phyloP scores from a whole-genome alignment of 2,113 vertebrate species.

The Rhegmatorhina hoffmannsi region DNA sequence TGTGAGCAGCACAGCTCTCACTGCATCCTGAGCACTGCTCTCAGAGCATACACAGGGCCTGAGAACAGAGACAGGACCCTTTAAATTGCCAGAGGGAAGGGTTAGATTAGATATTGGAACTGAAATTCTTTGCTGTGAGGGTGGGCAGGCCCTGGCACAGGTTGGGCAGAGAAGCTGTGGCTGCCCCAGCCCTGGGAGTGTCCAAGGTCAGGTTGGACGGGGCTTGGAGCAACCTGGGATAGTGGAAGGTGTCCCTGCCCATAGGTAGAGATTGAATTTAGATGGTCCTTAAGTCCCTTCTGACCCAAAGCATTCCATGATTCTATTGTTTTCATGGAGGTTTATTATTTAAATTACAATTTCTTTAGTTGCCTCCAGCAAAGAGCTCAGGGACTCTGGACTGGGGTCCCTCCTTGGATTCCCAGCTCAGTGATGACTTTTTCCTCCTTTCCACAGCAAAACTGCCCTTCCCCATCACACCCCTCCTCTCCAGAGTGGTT shows the following conservation, averaged over 20 bases:
- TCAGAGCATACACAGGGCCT: neutral
- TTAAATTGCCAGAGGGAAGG: neutral
- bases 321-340: rapidly evolving
- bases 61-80: neutral
- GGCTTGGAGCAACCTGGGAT: neutral
- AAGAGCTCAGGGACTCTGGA: neutral
- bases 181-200: neutral
- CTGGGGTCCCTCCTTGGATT: neutral
- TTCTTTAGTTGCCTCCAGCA: neutral
- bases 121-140: rapidly evolving
- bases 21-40: neutral
- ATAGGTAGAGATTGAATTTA: rapidly evolving
- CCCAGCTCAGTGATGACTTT: neutral
- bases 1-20: rapidly evolving
- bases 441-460: neutral
- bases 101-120: neutral
- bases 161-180: rapidly evolving
- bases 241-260: neutral
- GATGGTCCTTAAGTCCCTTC: neutral
- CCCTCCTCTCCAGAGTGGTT: neutral
- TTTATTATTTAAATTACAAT: neutral
- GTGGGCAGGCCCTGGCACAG: rapidly evolving
- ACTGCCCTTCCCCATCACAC: neutral
- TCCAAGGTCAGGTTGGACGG: rapidly evolving
- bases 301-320: neutral